Conservation (phyloP, 2,797 vertebrate genomes). For the Phoxinus dragarum region DNA sequence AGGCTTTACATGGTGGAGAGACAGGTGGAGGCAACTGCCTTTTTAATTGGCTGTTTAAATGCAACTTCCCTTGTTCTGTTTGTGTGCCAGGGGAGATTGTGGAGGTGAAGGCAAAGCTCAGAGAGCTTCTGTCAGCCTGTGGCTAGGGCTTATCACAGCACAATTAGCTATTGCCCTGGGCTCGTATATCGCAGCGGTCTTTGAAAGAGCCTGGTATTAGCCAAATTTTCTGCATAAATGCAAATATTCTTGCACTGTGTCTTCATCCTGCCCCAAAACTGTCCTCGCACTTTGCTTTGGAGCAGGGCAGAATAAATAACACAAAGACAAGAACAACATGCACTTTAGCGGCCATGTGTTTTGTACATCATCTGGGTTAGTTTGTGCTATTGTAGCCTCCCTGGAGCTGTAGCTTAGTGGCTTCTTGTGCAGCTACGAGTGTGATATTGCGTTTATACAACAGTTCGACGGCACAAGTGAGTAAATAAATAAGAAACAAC, state of each 20-base stretch:
- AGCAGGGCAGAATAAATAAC: background rate
- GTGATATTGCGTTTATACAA: too few species aligned
- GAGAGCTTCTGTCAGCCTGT: slow-evolving; percentile 66
- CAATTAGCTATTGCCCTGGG: slow-evolving; percentile 75
- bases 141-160: slow-evolving; percentile 69
- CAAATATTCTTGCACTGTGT: slow-evolving; percentile 11
- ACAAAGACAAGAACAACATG: background rate
- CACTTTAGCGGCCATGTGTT: background rate
- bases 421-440: background rate
- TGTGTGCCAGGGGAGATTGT: slow-evolving; percentile 65
- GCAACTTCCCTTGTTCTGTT: slow-evolving; percentile 67
- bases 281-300: slow-evolving; percentile 9
- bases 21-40: slow-evolving; percentile 66
- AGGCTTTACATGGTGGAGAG: slow-evolving; percentile 44
- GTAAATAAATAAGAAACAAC: too few species aligned
- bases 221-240: slow-evolving; percentile 45
- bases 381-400: background rate
- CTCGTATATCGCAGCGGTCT: slow-evolving; percentile 63
- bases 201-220: slow-evolving; percentile 63
- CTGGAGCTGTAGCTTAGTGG: background rate
- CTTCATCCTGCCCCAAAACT: slow-evolving; percentile 27
- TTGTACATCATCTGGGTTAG: background rate
- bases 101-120: slow-evolving; percentile 69
- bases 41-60: slow-evolving; percentile 76
- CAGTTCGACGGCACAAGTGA: too few species aligned